These are phyloP conservation scores for Drosophila subpulchrella DNA, from an alignment of 1,140 invertebrate genomes.

Conservation along the genomic window DNA sequence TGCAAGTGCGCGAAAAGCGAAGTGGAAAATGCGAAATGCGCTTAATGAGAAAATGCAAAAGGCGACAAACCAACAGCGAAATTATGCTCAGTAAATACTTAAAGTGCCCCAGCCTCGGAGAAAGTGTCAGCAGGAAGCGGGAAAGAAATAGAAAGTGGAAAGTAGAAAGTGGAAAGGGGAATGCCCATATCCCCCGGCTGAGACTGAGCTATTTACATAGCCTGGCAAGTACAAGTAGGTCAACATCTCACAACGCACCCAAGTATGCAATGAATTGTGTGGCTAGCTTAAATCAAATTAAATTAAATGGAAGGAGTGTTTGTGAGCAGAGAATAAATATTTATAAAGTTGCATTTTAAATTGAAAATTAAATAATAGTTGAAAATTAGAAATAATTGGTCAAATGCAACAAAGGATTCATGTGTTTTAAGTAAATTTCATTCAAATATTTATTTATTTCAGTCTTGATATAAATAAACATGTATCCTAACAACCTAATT, in stretches of 20 bases:
- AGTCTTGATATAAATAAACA: no score
- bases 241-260: conserved; percentile 59
- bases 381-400: no score
- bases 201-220: conserved; percentile 48
- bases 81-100: conserved; percentile 76
- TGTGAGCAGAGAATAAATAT: background rate
- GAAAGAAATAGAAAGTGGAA: background rate
- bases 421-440: no score
- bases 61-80: conserved; percentile 74
- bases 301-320: conserved; percentile 53
- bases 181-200: conserved; percentile 8
- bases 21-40: conserved; percentile 72
- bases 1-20: conserved; percentile 65
- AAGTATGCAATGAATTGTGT: conserved; percentile 74
- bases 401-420: no score
- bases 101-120: conserved; percentile 47
- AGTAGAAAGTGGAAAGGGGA: background rate
- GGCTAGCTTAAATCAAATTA: conserved; percentile 59
- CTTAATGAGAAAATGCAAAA: conserved; percentile 79
- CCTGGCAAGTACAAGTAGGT: conserved; percentile 62
- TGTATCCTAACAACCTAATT: no score
- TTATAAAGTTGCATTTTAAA: background rate
- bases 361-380: no score
- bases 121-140: conserved; percentile 22
- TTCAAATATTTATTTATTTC: no score